These are phyloP conservation scores for Ianthella basta DNA, from an alignment of 37 sponge, comb jelly and placozoan species.

Conservation along the genomic window DNA sequence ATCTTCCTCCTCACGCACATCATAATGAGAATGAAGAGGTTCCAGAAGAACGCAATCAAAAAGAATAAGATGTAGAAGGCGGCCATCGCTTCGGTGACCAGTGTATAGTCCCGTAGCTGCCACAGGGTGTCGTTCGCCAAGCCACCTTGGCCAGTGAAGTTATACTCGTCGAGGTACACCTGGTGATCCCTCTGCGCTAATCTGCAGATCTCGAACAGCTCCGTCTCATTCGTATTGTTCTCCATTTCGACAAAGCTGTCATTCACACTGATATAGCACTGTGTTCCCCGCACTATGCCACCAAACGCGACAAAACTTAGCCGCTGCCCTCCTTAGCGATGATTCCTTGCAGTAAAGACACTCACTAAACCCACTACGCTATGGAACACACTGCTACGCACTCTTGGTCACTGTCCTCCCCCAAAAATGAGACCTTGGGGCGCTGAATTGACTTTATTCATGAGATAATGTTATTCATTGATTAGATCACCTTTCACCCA, in stretches of 20 bases:
- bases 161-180: neutral
- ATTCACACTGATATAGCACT: neutral
- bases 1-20: constrained; percentile 44
- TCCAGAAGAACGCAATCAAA: constrained; percentile 69
- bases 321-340: no score
- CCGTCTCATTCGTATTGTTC: no score
- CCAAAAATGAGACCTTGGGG: no score
- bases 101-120: constrained; percentile 29
- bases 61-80: constrained; percentile 54
- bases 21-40: constrained; percentile 69
- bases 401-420: no score
- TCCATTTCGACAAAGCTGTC: neutral
- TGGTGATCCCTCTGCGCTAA: neutral
- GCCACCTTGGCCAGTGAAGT: neutral
- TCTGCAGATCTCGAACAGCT: constrained; percentile 18
- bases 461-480: constrained; percentile 2
- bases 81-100: constrained; percentile 39
- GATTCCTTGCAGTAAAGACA: no score
- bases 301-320: no score
- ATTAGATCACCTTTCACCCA: neutral
- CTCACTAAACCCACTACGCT: no score
- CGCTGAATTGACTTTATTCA: no score
- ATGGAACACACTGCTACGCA: no score
- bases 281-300: neutral
- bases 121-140: constrained; percentile 23